phyloP scores from a whole-genome alignment of 2,113 vertebrate genomes.

The Abramis brama region DNA sequence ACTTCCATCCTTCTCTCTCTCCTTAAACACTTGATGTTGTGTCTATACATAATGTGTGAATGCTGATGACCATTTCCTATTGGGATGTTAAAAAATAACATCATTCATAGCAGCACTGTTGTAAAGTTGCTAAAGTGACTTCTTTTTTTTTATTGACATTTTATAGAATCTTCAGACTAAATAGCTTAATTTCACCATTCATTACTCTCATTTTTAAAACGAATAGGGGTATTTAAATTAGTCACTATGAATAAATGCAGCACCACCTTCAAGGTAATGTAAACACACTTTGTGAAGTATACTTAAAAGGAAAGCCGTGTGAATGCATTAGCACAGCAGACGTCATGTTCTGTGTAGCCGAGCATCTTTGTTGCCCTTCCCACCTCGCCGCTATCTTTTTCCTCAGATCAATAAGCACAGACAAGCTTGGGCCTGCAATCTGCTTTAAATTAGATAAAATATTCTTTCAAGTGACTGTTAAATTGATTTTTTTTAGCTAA shows the following conservation, averaged over 20 bases:
- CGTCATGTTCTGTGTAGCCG: neutral
- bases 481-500: constrained; percentile 50
- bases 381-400: neutral
- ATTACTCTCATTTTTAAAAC: neutral
- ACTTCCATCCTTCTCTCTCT: neutral
- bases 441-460: constrained; percentile 52
- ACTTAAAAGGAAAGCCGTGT: neutral
- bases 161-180: no score
- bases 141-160: no score
- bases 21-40: constrained; percentile 9
- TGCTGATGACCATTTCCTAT: neutral
- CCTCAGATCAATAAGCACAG: constrained; percentile 48
- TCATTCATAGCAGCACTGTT: neutral
- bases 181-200: neutral
- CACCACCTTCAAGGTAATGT: neutral
- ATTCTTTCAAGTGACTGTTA: constrained; percentile 50
- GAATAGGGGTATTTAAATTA: neutral
- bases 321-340: neutral
- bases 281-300: neutral
- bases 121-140: no score
- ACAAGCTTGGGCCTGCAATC: constrained; percentile 33
- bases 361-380: constrained; percentile 4
- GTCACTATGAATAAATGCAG: neutral
- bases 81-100: neutral
- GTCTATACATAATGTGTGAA: neutral